Base-by-base conservation (phyloP, 2,113 vertebrate species). In the Tautogolabrus adspersus region DNA sequence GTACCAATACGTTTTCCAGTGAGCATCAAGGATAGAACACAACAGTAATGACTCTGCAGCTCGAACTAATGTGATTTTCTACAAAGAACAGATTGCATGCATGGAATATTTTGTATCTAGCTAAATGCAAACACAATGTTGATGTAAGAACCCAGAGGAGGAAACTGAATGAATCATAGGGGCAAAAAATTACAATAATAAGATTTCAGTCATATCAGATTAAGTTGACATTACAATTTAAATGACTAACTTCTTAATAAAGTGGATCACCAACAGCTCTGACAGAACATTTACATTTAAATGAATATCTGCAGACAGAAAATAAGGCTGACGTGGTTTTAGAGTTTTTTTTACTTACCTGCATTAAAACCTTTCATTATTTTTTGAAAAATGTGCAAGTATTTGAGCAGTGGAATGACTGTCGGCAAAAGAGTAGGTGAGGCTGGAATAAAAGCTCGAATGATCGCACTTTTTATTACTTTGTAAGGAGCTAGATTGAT, bases 401-500 rank as follows among this genome's bases (percentile, higher is more conserved):
- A 2, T 66, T 72, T 54, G 10, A 68, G 38, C 38, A 57, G 55
- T 37, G 37, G 11, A 65, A 49, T 57, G 21, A 49, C 12, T 47
- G 46, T 47, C n/a, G 76, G 46, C 38, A 38, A 30, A 58, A 47
- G 5, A 62, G 22, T 6, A 30, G 2, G 18, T 49, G 21, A 26
- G 30, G 42, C 8, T 16, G 23, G 21, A 52, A 64, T 10, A 30
- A 64, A 49, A 5, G 16, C 18, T 46, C 22, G 30, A 38, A 75
- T 61, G 54, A 66, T 73, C 13, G 51, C 30, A 52, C 61, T 65
- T 77, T 56, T 54, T 40, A 44, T 30, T 49, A 47, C 40, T 40
- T 46, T 2, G 5, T 44, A 6, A 47, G 66, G n/a, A 37, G 8
- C 55, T 51, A 62, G 19, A 58, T 11, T 1, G 15, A 72, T 81